Base-by-base conservation (phyloP, 1,140 invertebrate genomes). In the Mya arenaria region DNA sequence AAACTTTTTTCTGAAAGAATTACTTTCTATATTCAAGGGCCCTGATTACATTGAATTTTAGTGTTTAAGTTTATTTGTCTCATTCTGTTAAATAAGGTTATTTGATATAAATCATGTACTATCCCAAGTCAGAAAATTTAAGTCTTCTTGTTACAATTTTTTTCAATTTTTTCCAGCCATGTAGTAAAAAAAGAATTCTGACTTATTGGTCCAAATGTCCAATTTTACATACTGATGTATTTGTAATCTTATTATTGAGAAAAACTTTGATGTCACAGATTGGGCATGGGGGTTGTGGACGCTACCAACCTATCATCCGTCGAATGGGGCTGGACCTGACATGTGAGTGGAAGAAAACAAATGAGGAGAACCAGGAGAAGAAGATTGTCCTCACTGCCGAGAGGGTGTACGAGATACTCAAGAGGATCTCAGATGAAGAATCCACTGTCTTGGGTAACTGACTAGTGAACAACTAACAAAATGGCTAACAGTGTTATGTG, bases 291-390 rank as follows among this genome's bases (percentile, higher is more conserved):
- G 98, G 99, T 89, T 99, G 99, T 94, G 99, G 99, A 89, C 95
- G 98, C 69, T 99, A 98, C 89, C 99, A 99, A 90, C 99, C 99
- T 5, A 97, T 96, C 71, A 96, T 99, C 36, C 94, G 96, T 63
- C 94, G 98, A 74, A 94, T 95, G 23, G 99, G 98, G 0, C 92
- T 99, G 10, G 98, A 99, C 84, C 94, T 99, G 15, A 96, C 96
- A 4, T 98, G 97, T 0, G 98, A 99, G 93, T 99, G 98, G 98
- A 99, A 99, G 92, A 96, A 99, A 89, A 95, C 98, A 0, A 99
- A 99, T 93, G 99, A 99, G 94, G 98, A 99, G 90, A 96, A 97
- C 4, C 98, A 99, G 93, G 92, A 92, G 75, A 89, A 85, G 39
- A 93, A 92, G 93, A 98, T 99, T 8, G 92, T 94, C 1, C 94